These are phyloP conservation scores for Pherbina coryleti DNA, from an alignment of 2,888 invertebrate species.

Conservation along the genomic window DNA sequence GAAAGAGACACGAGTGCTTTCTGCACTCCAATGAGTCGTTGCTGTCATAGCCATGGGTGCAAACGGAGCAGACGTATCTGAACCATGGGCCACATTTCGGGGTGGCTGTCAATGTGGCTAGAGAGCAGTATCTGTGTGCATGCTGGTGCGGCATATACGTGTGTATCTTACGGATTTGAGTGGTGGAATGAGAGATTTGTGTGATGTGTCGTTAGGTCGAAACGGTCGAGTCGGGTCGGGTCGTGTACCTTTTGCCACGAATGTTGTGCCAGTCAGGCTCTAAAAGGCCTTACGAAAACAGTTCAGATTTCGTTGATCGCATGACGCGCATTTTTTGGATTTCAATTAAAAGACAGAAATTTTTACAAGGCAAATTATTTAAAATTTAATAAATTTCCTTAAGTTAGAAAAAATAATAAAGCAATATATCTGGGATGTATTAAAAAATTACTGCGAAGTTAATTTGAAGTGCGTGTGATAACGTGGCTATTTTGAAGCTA, in stretches of 20 bases:
- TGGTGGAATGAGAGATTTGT: constrained; percentile 68
- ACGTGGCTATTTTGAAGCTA: not conserved
- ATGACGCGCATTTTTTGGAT: constrained; percentile 65
- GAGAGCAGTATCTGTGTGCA: constrained; percentile 40
- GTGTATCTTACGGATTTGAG: constrained; percentile 51
- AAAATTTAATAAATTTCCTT: constrained; percentile 34
- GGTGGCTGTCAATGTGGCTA: constrained; percentile 24
- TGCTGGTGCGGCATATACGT: constrained; percentile 23
- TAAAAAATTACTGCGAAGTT: not conserved
- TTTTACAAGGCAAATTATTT: constrained; percentile 3
- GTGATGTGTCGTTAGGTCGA: constrained; percentile 71
- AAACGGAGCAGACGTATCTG: constrained; percentile 49
- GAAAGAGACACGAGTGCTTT: constrained; percentile 30
- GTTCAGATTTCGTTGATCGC: constrained; percentile 68
- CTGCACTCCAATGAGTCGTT: constrained; percentile 51
- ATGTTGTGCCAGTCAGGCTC: constrained; percentile 71
- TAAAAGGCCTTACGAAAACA: constrained; percentile 71
- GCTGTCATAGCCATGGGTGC: constrained; percentile 42
- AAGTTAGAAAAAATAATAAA: constrained; percentile 36
- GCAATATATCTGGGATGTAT: not conserved
- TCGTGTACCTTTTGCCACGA: constrained; percentile 72
- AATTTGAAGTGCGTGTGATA: not conserved
- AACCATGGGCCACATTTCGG: constrained; percentile 21
- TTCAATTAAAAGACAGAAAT: not conserved
- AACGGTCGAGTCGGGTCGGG: constrained; percentile 71